Evolutionary conservation across 23 tunicate species (phyloP).

Genomic region (Pegea sp.): DNA sequence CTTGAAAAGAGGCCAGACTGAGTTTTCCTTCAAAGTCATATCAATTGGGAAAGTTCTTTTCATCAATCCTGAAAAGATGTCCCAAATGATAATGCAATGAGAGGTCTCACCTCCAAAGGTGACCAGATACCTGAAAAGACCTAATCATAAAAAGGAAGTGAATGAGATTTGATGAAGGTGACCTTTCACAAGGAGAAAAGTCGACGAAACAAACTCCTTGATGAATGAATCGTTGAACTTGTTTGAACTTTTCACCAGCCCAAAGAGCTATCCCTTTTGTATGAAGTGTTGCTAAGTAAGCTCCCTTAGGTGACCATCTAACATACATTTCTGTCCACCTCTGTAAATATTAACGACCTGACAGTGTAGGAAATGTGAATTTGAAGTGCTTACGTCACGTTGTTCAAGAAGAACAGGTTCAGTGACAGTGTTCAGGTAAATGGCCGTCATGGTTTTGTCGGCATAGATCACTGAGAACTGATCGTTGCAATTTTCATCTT

Average conservation of each 20-base stretch:
- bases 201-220: constrained; percentile 72
- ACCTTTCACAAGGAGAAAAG: constrained; percentile 96
- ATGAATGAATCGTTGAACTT: constrained; percentile 64
- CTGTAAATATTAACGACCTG: too few species aligned
- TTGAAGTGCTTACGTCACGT: constrained; percentile 24
- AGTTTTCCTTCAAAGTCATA: constrained; percentile 64
- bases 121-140: constrained; percentile 72
- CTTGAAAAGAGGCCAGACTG: constrained; percentile 93
- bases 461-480: constrained; percentile 91
- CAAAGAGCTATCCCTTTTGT: constrained; percentile 76
- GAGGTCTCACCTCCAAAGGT: constrained; percentile 39
- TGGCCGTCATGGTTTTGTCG: constrained; percentile 61
- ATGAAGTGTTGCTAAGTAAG: constrained; percentile 76
- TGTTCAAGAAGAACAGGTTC: constrained; percentile 37
- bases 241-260: constrained; percentile 80
- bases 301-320: constrained; percentile 77
- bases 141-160: too few species aligned
- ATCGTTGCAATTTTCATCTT: constrained; percentile 74
- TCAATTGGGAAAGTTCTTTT: constrained; percentile 65
- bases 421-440: constrained; percentile 41
- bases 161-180: too few species aligned
- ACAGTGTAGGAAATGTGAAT: too few species aligned
- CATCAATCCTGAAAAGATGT: constrained; percentile 48
- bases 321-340: constrained; percentile 94
- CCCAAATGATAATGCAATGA: constrained; percentile 65